Evolutionary conservation across 2,113 vertebrate species (phyloP).

Genomic region (Xiphophorus maculatus): DNA sequence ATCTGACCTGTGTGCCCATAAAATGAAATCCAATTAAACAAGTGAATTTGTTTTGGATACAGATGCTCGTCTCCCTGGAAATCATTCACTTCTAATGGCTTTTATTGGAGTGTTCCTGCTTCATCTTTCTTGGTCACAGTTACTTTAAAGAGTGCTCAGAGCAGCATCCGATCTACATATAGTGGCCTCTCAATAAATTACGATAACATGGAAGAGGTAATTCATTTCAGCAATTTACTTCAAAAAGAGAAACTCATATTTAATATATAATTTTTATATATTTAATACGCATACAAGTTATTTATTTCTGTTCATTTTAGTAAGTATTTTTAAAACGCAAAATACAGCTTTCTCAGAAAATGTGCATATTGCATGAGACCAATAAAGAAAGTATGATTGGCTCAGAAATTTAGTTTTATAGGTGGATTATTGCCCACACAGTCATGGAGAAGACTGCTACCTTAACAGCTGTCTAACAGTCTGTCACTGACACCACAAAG

Average conservation of each 20-base stretch:
- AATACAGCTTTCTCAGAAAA: neutral
- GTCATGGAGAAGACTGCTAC: neutral
- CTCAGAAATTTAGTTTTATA: neutral
- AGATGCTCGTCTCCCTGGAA: constrained; percentile 18
- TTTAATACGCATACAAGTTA: no score
- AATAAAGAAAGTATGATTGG: neutral
- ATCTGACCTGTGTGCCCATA: constrained; percentile 2
- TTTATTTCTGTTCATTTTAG: no score
- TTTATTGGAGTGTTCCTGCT: constrained; percentile 17
- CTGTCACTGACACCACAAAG: neutral
- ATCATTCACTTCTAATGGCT: constrained; percentile 44
- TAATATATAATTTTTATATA: no score
- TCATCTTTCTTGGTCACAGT: neutral
- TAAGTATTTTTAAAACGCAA: neutral
- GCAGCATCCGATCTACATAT: no score
- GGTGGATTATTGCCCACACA: neutral
- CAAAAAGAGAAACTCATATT: no score
- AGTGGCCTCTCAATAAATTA: no score
- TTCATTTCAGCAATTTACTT: no score
- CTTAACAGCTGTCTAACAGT: neutral
- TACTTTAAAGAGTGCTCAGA: no score
- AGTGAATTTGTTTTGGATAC: no score
- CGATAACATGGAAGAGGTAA: no score
- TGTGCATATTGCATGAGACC: neutral
- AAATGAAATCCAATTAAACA: constrained; percentile 33